Percentiles rank a stretch among this genome's conserved stretches.
Conservation (phyloP, 2,113 vertebrate genomes). For the Eira barbara region DNA sequence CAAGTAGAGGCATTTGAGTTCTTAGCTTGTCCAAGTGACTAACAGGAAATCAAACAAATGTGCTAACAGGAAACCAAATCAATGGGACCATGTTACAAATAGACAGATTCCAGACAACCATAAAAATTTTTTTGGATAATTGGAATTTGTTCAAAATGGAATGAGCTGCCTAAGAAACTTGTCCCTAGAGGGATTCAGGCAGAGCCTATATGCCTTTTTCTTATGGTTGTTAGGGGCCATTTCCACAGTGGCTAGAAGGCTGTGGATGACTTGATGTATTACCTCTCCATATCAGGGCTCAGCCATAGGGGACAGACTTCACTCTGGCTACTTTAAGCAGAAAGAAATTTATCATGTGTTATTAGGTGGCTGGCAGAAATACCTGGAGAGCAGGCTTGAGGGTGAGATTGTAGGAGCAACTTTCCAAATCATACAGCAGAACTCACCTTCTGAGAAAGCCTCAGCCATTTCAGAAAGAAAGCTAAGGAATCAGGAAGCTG, state of each 20-base stretch:
- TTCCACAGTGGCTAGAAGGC: not conserved
- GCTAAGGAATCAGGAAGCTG: not conserved
- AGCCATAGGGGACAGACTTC: not conserved
- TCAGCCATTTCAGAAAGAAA: not conserved
- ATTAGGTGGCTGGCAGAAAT: not conserved
- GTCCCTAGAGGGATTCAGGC: not conserved
- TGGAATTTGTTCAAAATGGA: constrained; percentile 11
- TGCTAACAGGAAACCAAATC: not conserved
- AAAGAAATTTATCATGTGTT: not conserved
- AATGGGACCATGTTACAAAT: not conserved
- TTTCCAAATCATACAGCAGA: not conserved
- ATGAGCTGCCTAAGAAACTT: not conserved
- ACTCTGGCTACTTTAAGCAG: not conserved
- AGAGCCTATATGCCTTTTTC: not conserved
- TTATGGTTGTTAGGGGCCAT: not conserved
- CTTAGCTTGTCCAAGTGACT: not conserved
- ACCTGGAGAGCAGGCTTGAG: not conserved
- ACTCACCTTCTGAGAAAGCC: not conserved
- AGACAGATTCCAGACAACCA: not conserved
- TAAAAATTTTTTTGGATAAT: not conserved
- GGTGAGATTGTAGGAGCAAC: not conserved
- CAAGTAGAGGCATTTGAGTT: not conserved
- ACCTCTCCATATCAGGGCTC: not conserved
- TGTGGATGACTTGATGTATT: not conserved
- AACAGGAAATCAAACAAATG: not conserved